Evolutionary conservation across 2,797 vertebrate genomes (phyloP).

Genomic region (Siniperca scherzeri): DNA sequence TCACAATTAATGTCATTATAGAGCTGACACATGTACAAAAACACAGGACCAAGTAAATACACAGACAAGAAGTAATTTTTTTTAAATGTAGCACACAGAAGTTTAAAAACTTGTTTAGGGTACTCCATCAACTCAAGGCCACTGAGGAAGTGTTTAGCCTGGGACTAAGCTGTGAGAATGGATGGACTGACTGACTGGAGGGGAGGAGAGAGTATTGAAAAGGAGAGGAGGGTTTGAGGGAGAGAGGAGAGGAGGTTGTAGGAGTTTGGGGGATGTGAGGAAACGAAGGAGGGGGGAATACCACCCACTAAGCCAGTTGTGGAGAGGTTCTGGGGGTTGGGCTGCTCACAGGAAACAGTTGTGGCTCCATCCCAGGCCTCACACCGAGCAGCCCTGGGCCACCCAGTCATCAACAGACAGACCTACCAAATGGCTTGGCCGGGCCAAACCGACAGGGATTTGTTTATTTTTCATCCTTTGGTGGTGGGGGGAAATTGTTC

Average conservation of each 20-base stretch:
- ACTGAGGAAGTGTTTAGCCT: conserved; percentile 56
- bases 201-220: conserved; percentile 34
- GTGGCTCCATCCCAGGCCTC: conserved; percentile 87
- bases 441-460: conserved; percentile 77
- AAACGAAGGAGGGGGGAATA: conserved; percentile 79
- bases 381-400: conserved; percentile 86
- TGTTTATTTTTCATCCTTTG: conserved; percentile 90
- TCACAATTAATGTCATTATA: neutral
- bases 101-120: neutral
- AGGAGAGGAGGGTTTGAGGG: conserved; percentile 54
- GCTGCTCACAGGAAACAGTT: conserved; percentile 88
- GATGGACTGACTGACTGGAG: conserved; percentile 49
- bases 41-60: conserved; percentile 3
- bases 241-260: conserved; percentile 58
- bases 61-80: neutral
- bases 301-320: conserved; percentile 88
- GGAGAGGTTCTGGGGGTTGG: conserved; percentile 81
- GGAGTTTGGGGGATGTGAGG: conserved; percentile 69
- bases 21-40: conserved; percentile 6
- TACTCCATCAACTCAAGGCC: conserved; percentile 26
- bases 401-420: conserved; percentile 86
- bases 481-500: conserved; percentile 77
- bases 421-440: conserved; percentile 82
- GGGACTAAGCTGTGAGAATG: conserved; percentile 62
- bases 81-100: neutral